These are phyloP conservation scores for Paramormyrops kingsleyae DNA, from an alignment of 2,113 vertebrate genomes.

Conservation along the genomic window DNA sequence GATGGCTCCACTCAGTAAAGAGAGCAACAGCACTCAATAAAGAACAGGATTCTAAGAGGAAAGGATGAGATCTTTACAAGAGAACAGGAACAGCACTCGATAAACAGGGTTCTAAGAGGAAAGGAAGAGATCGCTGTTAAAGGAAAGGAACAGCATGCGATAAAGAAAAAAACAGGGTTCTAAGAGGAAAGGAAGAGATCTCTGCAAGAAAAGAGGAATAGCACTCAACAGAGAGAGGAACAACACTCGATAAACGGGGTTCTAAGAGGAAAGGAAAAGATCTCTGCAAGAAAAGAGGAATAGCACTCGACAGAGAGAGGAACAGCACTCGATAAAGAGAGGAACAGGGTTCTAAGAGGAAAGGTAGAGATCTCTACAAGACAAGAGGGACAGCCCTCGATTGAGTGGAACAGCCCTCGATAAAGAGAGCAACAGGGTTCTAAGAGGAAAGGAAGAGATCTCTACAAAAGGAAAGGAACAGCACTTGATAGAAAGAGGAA, in stretches of 20 bases:
- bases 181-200: not conserved
- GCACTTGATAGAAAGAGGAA: not conserved
- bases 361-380: not conserved
- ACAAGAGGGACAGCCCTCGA: not conserved
- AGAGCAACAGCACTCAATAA: not conserved
- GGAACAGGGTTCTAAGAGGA: not conserved
- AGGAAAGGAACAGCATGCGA: not conserved
- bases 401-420: not conserved
- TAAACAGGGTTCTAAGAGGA: not conserved
- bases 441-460: not conserved
- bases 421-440: not conserved
- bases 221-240: not conserved
- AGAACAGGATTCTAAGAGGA: not conserved
- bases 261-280: no score
- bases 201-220: not conserved
- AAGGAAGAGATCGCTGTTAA: not conserved
- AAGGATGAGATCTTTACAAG: not conserved
- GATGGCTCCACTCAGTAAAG: no score
- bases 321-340: not conserved
- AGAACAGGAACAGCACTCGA: not conserved
- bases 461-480: not conserved
- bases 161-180: not conserved
- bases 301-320: not conserved
- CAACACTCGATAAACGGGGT: not conserved
- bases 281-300: not conserved